Percentiles rank a stretch among this genome's conserved stretches.
Conservation (phyloP, 2,113 vertebrate species). For the Charina bottae region DNA sequence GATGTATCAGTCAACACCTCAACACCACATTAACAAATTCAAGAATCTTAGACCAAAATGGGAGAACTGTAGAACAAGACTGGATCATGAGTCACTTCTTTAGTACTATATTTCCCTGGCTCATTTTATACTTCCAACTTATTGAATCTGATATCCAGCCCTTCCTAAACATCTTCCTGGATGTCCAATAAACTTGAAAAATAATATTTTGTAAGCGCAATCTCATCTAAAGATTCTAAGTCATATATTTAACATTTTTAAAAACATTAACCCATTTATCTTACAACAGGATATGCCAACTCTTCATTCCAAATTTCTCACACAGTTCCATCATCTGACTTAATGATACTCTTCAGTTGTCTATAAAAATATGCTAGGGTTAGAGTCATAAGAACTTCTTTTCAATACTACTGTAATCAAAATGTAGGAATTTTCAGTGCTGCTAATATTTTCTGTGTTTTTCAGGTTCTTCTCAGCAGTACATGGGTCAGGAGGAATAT, state of each 20-base stretch:
- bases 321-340: neutral
- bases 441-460: conserved; percentile 27
- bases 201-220: neutral
- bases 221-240: neutral
- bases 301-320: neutral
- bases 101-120: too few species aligned
- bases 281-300: too few species aligned
- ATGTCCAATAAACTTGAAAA: neutral
- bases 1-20: too few species aligned
- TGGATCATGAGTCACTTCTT: too few species aligned
- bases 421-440: neutral
- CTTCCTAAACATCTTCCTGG: neutral
- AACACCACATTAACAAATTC: too few species aligned
- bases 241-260: neutral
- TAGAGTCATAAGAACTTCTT: neutral
- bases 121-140: too few species aligned
- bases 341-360: neutral
- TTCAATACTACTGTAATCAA: neutral
- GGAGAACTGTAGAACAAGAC: too few species aligned
- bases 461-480: conserved; percentile 92
- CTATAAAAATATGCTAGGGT: neutral
- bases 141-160: neutral
- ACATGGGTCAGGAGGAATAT: conserved; percentile 95
- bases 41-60: too few species aligned
- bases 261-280: neutral